Evolutionary conservation across 2,888 invertebrate genomes (phyloP).

Genomic region (Orchestes rusci): DNA sequence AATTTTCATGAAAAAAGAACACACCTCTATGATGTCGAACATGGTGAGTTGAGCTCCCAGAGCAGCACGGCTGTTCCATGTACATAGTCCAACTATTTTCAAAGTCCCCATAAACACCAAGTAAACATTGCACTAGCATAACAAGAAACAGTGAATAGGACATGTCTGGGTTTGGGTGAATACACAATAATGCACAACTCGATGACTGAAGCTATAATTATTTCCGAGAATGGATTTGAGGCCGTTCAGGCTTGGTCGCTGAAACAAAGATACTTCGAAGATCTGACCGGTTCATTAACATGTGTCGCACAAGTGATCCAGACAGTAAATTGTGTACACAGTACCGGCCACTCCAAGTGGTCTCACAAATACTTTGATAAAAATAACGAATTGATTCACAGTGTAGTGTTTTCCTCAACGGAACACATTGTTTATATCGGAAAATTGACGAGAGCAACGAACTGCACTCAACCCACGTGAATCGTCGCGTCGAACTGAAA

Average conservation of each 20-base stretch:
- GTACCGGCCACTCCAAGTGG: neutral
- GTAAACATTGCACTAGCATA: slow-evolving; percentile 31
- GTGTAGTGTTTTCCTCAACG: too few species aligned
- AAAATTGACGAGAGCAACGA: slow-evolving; percentile 11
- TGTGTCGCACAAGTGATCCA: too few species aligned
- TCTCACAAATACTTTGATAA: too few species aligned
- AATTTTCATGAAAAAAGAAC: neutral
- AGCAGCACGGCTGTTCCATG: slow-evolving; percentile 60
- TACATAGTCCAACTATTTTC: slow-evolving; percentile 60
- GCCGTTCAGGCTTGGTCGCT: too few species aligned
- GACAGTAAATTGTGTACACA: slow-evolving; percentile 1
- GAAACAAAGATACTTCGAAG: too few species aligned
- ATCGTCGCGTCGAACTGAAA: slow-evolving; percentile 32
- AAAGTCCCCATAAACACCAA: slow-evolving; percentile 43
- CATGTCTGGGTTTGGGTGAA: slow-evolving; percentile 7
- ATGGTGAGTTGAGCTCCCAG: slow-evolving; percentile 50
- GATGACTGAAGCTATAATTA: too few species aligned
- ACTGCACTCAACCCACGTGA: slow-evolving; percentile 10
- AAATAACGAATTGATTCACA: too few species aligned
- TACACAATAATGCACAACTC: too few species aligned
- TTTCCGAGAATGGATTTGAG: too few species aligned
- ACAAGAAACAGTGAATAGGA: slow-evolving; percentile 29
- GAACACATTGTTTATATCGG: slow-evolving; percentile 33
- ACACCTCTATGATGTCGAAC: slow-evolving; percentile 58
- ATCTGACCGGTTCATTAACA: too few species aligned